These are phyloP conservation scores for Zaprionus taronus DNA, from an alignment of 1,140 invertebrate genomes.

Conservation along the genomic window DNA sequence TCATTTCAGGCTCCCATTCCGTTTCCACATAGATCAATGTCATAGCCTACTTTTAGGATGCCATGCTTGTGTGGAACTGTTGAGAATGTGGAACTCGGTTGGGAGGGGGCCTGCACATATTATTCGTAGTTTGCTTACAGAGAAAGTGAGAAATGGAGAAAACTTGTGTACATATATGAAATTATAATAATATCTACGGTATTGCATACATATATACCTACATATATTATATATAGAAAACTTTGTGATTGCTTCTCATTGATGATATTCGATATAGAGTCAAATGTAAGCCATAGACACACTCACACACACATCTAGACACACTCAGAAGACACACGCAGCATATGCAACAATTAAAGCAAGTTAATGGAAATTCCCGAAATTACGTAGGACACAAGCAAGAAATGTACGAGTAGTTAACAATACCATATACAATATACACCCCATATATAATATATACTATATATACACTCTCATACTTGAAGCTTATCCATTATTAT, in stretches of 20 bases:
- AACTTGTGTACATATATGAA: slow-evolving; percentile 59
- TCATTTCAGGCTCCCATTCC: not conserved
- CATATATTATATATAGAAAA: slow-evolving; percentile 51
- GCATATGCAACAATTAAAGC: slow-evolving; percentile 6
- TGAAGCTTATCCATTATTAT: slow-evolving; percentile 30
- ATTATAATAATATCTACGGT: slow-evolving; percentile 16
- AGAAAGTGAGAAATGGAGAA: not conserved
- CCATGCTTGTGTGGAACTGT: slow-evolving; percentile 6
- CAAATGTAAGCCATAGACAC: slow-evolving; percentile 38
- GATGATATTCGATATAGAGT: slow-evolving; percentile 49
- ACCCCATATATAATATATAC: not conserved
- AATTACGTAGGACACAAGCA: slow-evolving; percentile 34
- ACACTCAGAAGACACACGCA: slow-evolving; percentile 12
- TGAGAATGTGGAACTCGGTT: not conserved
- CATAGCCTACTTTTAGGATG: slow-evolving; percentile 1
- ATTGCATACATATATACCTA: slow-evolving; percentile 33
- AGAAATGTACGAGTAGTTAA: slow-evolving; percentile 50
- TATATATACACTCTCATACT: slow-evolving; percentile 13
- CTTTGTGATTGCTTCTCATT: slow-evolving; percentile 81
- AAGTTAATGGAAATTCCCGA: slow-evolving; percentile 36
- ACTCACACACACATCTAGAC: slow-evolving; percentile 4
- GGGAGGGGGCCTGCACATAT: not conserved
- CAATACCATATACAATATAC: slow-evolving; percentile 33
- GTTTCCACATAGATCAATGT: slow-evolving; percentile 1
- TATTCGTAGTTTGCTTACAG: slow-evolving; percentile 1